These are phyloP conservation scores for Phodopus roborovskii DNA, from an alignment of 2,113 vertebrate species.

Conservation along the genomic window DNA sequence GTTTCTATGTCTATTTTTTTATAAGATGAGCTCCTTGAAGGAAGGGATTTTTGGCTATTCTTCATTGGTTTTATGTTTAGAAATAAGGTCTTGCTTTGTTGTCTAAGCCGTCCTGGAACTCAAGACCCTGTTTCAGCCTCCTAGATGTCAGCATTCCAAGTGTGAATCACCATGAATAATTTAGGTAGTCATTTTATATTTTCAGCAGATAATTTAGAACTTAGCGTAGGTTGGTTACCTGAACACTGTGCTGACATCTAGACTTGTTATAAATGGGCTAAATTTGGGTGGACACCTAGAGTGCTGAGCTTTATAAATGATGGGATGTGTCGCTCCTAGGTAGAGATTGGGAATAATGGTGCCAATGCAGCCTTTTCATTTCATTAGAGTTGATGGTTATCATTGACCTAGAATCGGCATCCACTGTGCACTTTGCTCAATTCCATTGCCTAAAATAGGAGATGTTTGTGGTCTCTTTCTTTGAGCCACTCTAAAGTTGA, in stretches of 20 bases:
- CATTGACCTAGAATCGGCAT: not conserved
- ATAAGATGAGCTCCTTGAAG: not conserved
- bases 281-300: not conserved
- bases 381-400: not conserved
- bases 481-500: not conserved
- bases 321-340: not conserved
- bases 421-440: not conserved
- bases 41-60: not conserved
- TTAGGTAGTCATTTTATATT: not conserved
- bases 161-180: not conserved
- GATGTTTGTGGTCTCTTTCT: not conserved
- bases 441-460: too few species aligned
- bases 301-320: not conserved
- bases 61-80: not conserved
- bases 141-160: not conserved
- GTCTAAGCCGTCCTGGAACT: not conserved
- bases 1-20: not conserved
- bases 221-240: not conserved
- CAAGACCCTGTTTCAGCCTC: not conserved
- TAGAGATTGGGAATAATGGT: not conserved
- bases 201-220: not conserved
- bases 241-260: not conserved
- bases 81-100: not conserved
- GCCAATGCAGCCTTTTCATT: not conserved
- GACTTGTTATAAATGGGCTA: not conserved